phyloP scores from a whole-genome alignment of 1,140 invertebrate species.

The Hirudo medicinalis region DNA sequence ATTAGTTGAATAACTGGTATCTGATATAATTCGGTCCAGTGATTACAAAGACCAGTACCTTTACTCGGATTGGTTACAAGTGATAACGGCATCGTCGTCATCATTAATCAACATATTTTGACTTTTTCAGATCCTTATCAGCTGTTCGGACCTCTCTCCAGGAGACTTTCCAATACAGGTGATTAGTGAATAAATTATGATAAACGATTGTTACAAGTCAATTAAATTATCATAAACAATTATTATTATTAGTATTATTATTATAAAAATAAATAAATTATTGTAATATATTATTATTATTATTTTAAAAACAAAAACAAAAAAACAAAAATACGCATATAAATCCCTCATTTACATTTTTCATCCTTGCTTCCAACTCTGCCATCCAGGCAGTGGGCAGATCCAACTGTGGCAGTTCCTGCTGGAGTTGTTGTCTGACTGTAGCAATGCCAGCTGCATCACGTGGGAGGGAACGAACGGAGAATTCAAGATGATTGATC shows the following conservation, averaged over 20 bases:
- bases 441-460: slow-evolving; percentile 70
- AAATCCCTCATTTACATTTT: background rate
- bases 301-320: background rate
- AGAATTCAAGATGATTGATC: slow-evolving; percentile 92
- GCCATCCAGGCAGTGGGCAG: slow-evolving; percentile 45
- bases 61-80: too few relatives aligned
- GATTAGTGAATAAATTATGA: slow-evolving; percentile 30
- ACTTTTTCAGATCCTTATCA: slow-evolving; percentile 77
- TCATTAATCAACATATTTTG: background rate
- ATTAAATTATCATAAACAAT: background rate
- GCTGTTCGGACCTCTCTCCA: slow-evolving; percentile 86
- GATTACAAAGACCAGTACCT: too few relatives aligned
- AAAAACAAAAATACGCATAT: background rate
- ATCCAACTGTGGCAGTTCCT: slow-evolving; percentile 98
- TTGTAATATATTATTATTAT: background rate
- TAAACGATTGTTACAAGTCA: background rate
- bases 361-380: background rate
- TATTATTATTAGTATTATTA: background rate
- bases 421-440: slow-evolving; percentile 75
- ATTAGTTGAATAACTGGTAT: too few relatives aligned
- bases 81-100: too few relatives aligned
- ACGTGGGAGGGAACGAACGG: slow-evolving; percentile 91
- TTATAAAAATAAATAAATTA: background rate
- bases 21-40: too few relatives aligned
- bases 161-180: slow-evolving; percentile 80